phyloP scores from a whole-genome alignment of 1,140 invertebrate species.

The Thaumatotibia leucotreta region DNA sequence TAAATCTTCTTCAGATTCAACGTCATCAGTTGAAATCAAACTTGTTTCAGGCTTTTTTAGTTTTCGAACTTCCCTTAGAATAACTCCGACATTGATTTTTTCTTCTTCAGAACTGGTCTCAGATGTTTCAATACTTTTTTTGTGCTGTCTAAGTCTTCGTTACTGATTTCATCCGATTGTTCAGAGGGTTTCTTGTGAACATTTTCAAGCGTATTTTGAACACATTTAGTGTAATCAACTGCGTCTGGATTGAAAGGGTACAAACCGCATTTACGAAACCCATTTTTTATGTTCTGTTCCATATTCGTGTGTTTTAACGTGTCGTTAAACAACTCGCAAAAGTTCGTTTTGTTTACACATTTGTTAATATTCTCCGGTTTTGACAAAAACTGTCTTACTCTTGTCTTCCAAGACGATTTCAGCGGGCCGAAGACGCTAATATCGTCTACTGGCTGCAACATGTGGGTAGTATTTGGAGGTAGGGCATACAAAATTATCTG shows the following conservation, averaged over 20 bases:
- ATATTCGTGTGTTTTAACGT: conserved; percentile 17
- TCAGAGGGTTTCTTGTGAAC: too few species aligned
- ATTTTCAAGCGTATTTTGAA: too few species aligned
- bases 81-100: too few species aligned
- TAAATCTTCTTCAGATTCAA: too few species aligned
- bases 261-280: conserved; percentile 45
- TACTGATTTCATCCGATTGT: too few species aligned
- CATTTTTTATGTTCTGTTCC: conserved; percentile 34
- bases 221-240: conserved; percentile 41
- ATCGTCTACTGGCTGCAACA: conserved; percentile 63
- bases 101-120: too few species aligned
- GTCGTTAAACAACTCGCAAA: conserved; percentile 27
- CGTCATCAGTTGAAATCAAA: too few species aligned
- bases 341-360: conserved; percentile 27
- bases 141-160: too few species aligned
- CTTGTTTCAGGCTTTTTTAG: too few species aligned
- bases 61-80: too few species aligned
- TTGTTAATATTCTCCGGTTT: conserved; percentile 23
- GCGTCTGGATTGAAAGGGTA: conserved; percentile 42
- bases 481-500: conserved; percentile 63
- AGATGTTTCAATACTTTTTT: too few species aligned
- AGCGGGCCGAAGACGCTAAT: conserved; percentile 44
- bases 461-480: conserved; percentile 61
- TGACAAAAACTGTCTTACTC: not conserved
- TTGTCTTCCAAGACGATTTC: conserved; percentile 17